Evolutionary conservation across 2,888 invertebrate species (phyloP), one percentile per base, ranked within the genome.

Genomic region (Caenorhabditis parvicauda): DNA sequence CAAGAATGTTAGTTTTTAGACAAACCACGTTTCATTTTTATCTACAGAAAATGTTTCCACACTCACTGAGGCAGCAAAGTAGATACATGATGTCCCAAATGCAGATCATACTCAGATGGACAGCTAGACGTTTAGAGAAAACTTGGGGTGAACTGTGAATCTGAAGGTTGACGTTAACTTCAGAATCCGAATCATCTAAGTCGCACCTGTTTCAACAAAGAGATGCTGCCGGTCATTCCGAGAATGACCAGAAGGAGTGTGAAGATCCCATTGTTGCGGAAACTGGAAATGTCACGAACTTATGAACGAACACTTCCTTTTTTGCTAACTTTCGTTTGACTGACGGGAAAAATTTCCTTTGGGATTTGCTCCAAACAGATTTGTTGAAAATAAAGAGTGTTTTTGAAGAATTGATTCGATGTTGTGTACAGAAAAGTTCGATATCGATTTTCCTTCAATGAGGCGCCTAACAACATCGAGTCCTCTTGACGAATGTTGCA

Each of bases 31-130:
- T n/a, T n/a, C n/a, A n/a, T n/a, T n/a, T n/a, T n/a, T n/a, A n/a
- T n/a, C n/a, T n/a, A n/a, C n/a, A n/a, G n/a, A n/a, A n/a, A n/a
- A n/a, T n/a, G n/a, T n/a, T n/a, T n/a, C n/a, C n/a, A n/a, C 71
- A 75, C 42, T 73, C 66, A 54, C 74, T 59, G 7, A 80, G 59
- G 53, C 79, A 80, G 14, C 73, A 73, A 9, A 78, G 49, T 3
- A 79, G 54, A 21, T 68, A 64, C 3, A 71, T 32, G 14, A 74
- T 72, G 52, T 79, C 79, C 77, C 77, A 79, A 17, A 75, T 46
- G 41, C 77, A 80, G 21, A 79, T 70, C 72, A 77, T 75, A 19
- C 66, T 64, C 39, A 79, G 46, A 56, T 79, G 79, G 25, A 69
- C 62, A 6, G 79, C 75, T 19, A 79, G 49, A 1, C 79, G 72